These are phyloP conservation scores for Orientallactaga bullata DNA, from an alignment of 2,113 vertebrate genomes.

Conservation along the genomic window DNA sequence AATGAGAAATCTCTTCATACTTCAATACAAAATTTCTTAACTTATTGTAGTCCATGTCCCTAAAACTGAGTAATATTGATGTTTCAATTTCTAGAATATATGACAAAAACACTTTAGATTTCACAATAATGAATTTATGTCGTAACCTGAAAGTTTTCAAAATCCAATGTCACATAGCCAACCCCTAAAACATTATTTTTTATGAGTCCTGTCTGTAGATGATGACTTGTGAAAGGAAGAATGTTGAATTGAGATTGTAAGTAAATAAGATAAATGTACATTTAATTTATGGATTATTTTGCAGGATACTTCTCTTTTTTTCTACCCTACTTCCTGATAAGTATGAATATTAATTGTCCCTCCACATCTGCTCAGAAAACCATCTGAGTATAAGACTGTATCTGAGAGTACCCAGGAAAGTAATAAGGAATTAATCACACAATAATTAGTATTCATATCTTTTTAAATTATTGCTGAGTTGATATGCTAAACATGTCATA, in stretches of 20 bases:
- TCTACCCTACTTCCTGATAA: neutral
- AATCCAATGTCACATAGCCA: neutral
- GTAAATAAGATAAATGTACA: neutral
- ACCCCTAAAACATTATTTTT: neutral
- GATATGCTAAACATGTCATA: neutral
- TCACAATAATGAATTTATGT: slow-evolving; percentile 41
- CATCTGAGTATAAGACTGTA: neutral
- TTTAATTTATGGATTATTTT: neutral
- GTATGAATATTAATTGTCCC: neutral
- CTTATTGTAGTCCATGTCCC: neutral
- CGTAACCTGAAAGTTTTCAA: neutral
- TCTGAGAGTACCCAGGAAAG: neutral
- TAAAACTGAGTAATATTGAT: neutral
- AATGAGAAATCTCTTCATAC: no score
- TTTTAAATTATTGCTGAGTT: slow-evolving; percentile 28
- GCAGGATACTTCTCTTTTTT: neutral
- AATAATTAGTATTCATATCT: neutral
- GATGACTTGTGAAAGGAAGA: neutral
- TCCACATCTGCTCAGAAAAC: neutral
- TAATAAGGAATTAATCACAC: neutral
- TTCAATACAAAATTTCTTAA: neutral
- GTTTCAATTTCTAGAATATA: neutral
- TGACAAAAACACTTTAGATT: slow-evolving; percentile 14
- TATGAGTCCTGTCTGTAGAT: neutral
- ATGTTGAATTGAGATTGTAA: neutral